phyloP scores from a whole-genome alignment of 2,797 vertebrate species.

The Diplodus sargus region DNA sequence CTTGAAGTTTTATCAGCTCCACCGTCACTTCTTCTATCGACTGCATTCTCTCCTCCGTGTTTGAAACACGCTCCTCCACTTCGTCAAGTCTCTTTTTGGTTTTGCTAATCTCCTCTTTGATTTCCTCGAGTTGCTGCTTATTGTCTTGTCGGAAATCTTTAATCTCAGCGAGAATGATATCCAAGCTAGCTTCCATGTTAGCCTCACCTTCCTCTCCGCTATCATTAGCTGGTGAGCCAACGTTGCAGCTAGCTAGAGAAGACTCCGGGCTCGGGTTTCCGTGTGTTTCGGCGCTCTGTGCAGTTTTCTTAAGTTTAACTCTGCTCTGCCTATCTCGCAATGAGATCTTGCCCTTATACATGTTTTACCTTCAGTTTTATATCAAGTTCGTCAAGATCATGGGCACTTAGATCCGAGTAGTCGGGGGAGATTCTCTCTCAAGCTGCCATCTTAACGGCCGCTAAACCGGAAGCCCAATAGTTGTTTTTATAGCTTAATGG shows the following conservation, averaged over 20 bases:
- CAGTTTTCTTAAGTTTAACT: no score
- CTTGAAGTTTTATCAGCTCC: not conserved
- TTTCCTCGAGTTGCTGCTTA: not conserved
- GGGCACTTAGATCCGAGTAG: not conserved
- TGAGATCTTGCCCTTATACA: not conserved
- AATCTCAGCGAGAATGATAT: not conserved
- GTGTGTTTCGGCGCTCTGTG: not conserved
- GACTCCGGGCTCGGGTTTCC: not conserved
- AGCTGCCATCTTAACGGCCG: not conserved
- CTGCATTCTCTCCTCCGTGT: not conserved
- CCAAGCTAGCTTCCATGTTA: not conserved
- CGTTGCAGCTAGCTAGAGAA: not conserved
- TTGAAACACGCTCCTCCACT: not conserved
- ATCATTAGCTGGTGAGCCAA: not conserved
- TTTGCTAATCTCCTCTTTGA: conserved; percentile 2
- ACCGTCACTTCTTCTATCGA: conserved; percentile 4
- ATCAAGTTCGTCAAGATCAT: not conserved
- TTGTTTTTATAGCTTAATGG: no score
- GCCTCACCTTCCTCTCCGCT: not conserved
- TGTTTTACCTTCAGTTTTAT: no score
- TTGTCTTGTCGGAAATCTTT: not conserved
- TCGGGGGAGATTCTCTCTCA: not conserved
- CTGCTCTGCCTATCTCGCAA: not conserved
- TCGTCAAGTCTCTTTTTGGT: not conserved
- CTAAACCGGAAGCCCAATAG: not conserved